These are phyloP conservation scores for Scomberomorus guttatus DNA, from an alignment of 2,797 vertebrate genomes.

Conservation along the genomic window DNA sequence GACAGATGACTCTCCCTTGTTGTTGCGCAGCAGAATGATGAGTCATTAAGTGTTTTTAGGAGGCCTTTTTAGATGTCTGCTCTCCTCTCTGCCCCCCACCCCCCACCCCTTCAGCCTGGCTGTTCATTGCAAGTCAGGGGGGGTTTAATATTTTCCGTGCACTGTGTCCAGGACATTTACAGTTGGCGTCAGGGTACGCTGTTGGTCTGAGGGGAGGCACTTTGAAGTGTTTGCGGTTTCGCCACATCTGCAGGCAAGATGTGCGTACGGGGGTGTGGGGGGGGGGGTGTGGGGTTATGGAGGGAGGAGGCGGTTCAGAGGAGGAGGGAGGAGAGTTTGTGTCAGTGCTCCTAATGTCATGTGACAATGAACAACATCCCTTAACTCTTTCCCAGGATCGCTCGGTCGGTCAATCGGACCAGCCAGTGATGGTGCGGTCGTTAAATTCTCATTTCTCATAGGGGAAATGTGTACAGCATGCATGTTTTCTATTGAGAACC, in stretches of 20 bases:
- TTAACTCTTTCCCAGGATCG: slow-evolving; percentile 88
- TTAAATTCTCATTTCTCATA: slow-evolving; percentile 46
- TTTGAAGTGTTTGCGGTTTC: slow-evolving; percentile 98
- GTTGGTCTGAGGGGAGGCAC: slow-evolving; percentile 94
- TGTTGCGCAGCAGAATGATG: slow-evolving; percentile 72
- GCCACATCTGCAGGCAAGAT: slow-evolving; percentile 99
- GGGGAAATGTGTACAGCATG: slow-evolving; percentile 15
- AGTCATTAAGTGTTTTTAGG: slow-evolving; percentile 79
- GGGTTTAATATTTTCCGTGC: slow-evolving; percentile 97
- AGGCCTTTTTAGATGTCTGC: slow-evolving; percentile 78
- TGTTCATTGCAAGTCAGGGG: slow-evolving; percentile 58
- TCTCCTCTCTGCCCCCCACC: neutral
- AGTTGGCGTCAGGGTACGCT: slow-evolving; percentile 97
- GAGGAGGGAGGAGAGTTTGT: slow-evolving; percentile 71
- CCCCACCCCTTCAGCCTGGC: slow-evolving; percentile 37
- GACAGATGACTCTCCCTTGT: slow-evolving; percentile 65
- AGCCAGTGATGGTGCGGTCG: slow-evolving; percentile 16
- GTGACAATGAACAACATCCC: slow-evolving; percentile 94
- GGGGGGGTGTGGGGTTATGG: slow-evolving; percentile 69
- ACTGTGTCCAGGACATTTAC: slow-evolving; percentile 97
- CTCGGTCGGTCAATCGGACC: neutral
- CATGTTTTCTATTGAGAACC: slow-evolving; percentile 14
- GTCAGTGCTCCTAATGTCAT: slow-evolving; percentile 90
- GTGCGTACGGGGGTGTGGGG: slow-evolving; percentile 80
- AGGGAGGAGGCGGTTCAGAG: slow-evolving; percentile 35